Base-by-base conservation (phyloP, 2,888 invertebrate species). In the Ennomos quercinarius region DNA sequence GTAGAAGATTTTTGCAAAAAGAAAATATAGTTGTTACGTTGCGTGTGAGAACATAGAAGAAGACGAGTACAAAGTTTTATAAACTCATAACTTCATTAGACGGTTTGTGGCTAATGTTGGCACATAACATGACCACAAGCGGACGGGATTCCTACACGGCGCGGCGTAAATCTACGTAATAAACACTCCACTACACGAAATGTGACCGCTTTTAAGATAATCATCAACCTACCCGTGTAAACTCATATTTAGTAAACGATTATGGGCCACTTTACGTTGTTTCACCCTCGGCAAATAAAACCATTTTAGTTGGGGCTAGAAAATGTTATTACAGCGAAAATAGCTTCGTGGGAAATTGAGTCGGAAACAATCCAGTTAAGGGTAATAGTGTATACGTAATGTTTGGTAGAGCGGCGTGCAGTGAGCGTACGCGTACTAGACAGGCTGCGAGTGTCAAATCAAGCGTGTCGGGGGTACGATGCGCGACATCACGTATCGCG, bases 401-500 rank as follows among this genome's bases (percentile, higher is more conserved):
- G 47, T 58, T 58, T 49, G 62, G 49, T 50, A 44, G 54, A 50
- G 48, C 43, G 46, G 51, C 57, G 57, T 54, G 60, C 43, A 47
- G 56, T 53, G 48, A 40, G 43, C 47, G 10, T 34, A 27, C 27
- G 43, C 47, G 10, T 34, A 50, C 10, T 44, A 61, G 64, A 57
- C 66, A 64, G 57, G 61, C 57, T 61, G 64, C 55, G 44, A 56
- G 62, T 81, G 78, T 80, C 83, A 81, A 72, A 69, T 69, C 52
- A 78, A 68, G 60, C 64, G 66, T 49, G 64, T 66, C 54, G 47
- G 43, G 58, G 61, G 61, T 67, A 71, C 67, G 84, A 81, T 81
- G 82, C 74, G 78, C 70, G 74, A 67, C 70, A 73, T 86, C 90
- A 89, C 90, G 89, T 89, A 76, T 60, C 68, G 86, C 90, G 89